A percentile compares a stretch with the other conserved stretches of the same genome.
phyloP scores from a whole-genome alignment of 2,888 invertebrate genomes.

The Orthosia gracilis region DNA sequence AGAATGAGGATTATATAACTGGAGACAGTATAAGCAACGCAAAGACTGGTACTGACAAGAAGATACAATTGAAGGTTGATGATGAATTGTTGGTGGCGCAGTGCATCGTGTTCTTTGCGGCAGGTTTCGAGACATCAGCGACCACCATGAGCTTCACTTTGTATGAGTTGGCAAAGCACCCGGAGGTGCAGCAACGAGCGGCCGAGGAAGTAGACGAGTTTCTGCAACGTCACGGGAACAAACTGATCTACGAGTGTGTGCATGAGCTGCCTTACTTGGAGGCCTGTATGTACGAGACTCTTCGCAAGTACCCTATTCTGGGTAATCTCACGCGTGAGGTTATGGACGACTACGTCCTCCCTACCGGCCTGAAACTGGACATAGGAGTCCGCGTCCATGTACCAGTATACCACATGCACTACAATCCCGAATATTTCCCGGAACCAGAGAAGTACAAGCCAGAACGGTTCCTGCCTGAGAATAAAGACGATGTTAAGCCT shows the following conservation, averaged over 20 bases:
- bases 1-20: conserved; percentile 66
- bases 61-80: conserved; percentile 47
- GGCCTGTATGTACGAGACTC: conserved; percentile 76
- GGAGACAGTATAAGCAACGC: conserved; percentile 63
- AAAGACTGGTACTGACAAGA: conserved; percentile 64
- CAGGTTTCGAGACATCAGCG: conserved; percentile 63
- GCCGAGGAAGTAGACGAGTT: conserved; percentile 48
- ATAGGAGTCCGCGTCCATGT: conserved; percentile 74
- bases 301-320: conserved; percentile 77
- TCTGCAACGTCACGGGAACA: conserved; percentile 36
- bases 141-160: conserved; percentile 47
- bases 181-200: conserved; percentile 61
- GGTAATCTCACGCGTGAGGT: conserved; percentile 76
- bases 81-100: conserved; percentile 59
- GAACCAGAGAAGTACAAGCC: conserved; percentile 75
- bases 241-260: conserved; percentile 28
- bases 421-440: conserved; percentile 72
- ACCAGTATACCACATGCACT: conserved; percentile 76
- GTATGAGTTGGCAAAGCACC: conserved; percentile 51
- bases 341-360: conserved; percentile 75
- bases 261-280: conserved; percentile 75
- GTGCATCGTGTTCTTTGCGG: conserved; percentile 56
- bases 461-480: conserved; percentile 75
- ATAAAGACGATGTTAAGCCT: conserved; percentile 69
- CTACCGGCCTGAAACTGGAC: conserved; percentile 74